Conservation (phyloP, 2,113 vertebrate species). For the Gymnarchus niloticus region DNA sequence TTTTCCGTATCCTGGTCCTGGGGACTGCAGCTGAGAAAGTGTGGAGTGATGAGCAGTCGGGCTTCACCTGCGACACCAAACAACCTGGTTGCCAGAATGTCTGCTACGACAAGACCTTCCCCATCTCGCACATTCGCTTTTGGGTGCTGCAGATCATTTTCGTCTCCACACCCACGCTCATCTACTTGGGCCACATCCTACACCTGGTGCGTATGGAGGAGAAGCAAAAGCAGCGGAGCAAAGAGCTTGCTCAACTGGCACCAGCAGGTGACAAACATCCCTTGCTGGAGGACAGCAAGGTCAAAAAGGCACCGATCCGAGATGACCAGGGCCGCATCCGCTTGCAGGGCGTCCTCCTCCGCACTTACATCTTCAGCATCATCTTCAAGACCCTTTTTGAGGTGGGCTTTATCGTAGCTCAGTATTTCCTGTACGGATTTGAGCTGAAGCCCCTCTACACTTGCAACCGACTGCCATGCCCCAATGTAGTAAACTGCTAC, state of each 20-base stretch:
- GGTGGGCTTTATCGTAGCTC: constrained; percentile 75
- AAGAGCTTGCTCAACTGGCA: neutral
- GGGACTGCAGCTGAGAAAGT: constrained; percentile 76
- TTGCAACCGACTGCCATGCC: constrained; percentile 76
- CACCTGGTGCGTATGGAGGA: constrained; percentile 78
- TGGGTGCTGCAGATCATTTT: constrained; percentile 92
- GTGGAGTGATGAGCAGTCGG: constrained; percentile 77
- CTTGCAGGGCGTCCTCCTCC: constrained; percentile 67
- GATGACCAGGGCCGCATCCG: constrained; percentile 61
- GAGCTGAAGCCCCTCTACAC: constrained; percentile 78
- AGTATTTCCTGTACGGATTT: constrained; percentile 77
- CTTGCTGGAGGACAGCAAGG: constrained; percentile 44
- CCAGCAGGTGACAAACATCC: constrained; percentile 45
- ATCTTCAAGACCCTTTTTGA: constrained; percentile 81
- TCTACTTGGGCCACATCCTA: constrained; percentile 81
- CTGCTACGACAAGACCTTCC: constrained; percentile 82
- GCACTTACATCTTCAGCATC: constrained; percentile 74
- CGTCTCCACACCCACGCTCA: constrained; percentile 76
- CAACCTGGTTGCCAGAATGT: constrained; percentile 83
- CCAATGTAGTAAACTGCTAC: constrained; percentile 79
- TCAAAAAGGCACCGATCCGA: constrained; percentile 42
- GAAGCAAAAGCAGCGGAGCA: constrained; percentile 60
- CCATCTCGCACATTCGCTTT: constrained; percentile 84
- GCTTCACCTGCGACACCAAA: constrained; percentile 82
- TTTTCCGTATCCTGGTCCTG: constrained; percentile 80